Evolutionary conservation across 2,797 vertebrate species (phyloP), one percentile per base, ranked within the genome.

Genomic region (Pseudochromis fuscus): DNA sequence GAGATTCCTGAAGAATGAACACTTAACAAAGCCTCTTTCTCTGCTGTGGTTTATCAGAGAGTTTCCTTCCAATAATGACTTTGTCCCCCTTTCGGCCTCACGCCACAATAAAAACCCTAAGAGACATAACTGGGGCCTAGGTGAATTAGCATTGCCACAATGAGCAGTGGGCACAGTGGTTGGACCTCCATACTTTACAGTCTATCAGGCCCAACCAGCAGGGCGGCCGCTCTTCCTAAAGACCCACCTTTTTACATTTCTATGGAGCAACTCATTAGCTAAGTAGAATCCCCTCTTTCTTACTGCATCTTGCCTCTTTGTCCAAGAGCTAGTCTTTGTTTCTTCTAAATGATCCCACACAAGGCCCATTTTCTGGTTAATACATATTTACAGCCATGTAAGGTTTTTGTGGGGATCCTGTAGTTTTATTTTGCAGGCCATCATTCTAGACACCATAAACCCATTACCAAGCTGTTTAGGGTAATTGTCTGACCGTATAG

Each of bases 331-430:
- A 16, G 84, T 90, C 95, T 96, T 96, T 96, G 95, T 95, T 89
- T 93, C 82, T 73, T 93, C 92, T 94, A 96, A 95, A 95, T 95
- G 92, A 95, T 95, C 91, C 95, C 89, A 95, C 95, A 95, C 94
- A 93, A 94, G 94, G 88, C 93, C 94, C 89, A 95, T 94, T 95
- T 96, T 95, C 94, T 95, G 95, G 95, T 96, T 97, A 96, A 97
- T 97, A 96, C 95, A 95, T 96, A 95, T 97, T 96, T 97, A 96
- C 92, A 94, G 89, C 95, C 89, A 88, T 93, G 94, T 96, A 94
- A 93, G 93, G 89, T 94, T 94, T 94, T 91, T 95, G 95, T 95
- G 91, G 91, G 89, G 87, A 94, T 94, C 96, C 96, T 67, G 94
- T 94, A 93, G 95, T 95, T 98, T 98, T 96, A 97, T 95, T 88